Percentiles rank a stretch among this genome's conserved stretches.
Evolutionary conservation across 2,113 vertebrate genomes (phyloP).

Genomic region (Corydoras sp.): DNA sequence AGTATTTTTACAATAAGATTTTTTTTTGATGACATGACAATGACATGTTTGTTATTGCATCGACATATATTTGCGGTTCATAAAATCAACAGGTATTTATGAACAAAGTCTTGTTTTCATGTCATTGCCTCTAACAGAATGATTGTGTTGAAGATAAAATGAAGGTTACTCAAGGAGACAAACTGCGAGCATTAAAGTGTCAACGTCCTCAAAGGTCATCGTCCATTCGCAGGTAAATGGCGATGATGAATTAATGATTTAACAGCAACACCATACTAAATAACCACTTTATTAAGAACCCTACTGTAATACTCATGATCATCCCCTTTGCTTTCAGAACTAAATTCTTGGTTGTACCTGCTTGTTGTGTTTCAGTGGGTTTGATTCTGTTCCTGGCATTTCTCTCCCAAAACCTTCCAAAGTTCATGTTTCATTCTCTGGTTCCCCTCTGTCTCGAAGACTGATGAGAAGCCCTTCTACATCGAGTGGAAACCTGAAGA

Average conservation of each 20-base stretch:
- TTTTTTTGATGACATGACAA: too few species aligned
- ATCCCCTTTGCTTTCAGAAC: not conserved
- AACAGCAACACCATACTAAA: too few species aligned
- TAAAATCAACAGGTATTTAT: too few species aligned
- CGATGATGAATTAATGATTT: too few species aligned
- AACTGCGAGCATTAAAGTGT: slow-evolving; percentile 84
- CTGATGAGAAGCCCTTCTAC: slow-evolving; percentile 28
- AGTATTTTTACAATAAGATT: too few species aligned
- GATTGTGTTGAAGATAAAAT: slow-evolving; percentile 61
- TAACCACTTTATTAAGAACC: too few species aligned
- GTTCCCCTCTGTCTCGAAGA: slow-evolving; percentile 10
- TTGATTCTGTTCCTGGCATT: slow-evolving; percentile 10
- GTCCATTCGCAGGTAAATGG: slow-evolving; percentile 41
- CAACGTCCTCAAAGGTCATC: slow-evolving; percentile 67
- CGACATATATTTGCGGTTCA: not conserved
- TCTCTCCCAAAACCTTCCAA: slow-evolving; percentile 30
- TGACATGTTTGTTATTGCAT: too few species aligned
- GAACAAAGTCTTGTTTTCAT: not conserved
- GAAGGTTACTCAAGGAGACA: slow-evolving; percentile 79
- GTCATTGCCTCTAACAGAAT: slow-evolving; percentile 58
- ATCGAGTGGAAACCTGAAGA: slow-evolving; percentile 31
- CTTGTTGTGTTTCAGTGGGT: slow-evolving; percentile 19
- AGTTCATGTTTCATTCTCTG: slow-evolving; percentile 13
- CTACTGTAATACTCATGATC: too few species aligned
- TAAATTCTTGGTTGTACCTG: not conserved